These are phyloP conservation scores for Tychaedon coryphoeus DNA, from an alignment of 2,113 vertebrate species.

Conservation along the genomic window DNA sequence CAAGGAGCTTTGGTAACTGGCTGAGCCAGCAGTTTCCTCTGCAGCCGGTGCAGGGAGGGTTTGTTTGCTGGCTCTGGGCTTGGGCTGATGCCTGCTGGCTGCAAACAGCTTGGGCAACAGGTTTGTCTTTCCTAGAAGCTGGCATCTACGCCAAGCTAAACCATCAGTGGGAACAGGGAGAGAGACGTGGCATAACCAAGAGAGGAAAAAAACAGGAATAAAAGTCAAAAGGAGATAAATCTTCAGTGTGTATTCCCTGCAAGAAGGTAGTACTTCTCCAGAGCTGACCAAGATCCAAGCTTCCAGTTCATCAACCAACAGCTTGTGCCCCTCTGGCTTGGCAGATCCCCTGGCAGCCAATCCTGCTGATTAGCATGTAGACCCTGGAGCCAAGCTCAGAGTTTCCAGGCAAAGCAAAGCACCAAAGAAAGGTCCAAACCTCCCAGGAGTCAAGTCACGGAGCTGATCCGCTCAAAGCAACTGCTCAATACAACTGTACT, in stretches of 20 bases:
- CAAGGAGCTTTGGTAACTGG: neutral
- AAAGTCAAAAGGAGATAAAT: neutral
- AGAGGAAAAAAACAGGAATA: neutral
- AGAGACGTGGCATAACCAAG: neutral
- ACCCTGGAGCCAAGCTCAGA: neutral
- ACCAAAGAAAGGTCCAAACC: neutral
- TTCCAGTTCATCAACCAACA: neutral
- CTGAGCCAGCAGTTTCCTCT: neutral
- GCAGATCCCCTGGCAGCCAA: neutral
- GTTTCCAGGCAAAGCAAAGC: neutral
- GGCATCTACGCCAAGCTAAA: neutral
- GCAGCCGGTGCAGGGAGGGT: fast-evolving
- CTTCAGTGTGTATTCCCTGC: neutral
- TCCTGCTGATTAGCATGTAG: neutral
- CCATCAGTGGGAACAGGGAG: fast-evolving
- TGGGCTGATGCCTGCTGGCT: neutral
- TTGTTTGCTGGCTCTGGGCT: neutral
- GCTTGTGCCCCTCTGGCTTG: neutral
- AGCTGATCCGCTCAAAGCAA: fast-evolving
- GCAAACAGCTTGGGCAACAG: neutral
- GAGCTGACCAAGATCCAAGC: neutral
- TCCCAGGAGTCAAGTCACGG: neutral
- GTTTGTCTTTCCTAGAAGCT: neutral
- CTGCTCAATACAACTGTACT: neutral
- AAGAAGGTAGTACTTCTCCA: neutral